Evolutionary conservation across 2,888 invertebrate genomes (phyloP).

Genomic region (Antheraea assamensis): DNA sequence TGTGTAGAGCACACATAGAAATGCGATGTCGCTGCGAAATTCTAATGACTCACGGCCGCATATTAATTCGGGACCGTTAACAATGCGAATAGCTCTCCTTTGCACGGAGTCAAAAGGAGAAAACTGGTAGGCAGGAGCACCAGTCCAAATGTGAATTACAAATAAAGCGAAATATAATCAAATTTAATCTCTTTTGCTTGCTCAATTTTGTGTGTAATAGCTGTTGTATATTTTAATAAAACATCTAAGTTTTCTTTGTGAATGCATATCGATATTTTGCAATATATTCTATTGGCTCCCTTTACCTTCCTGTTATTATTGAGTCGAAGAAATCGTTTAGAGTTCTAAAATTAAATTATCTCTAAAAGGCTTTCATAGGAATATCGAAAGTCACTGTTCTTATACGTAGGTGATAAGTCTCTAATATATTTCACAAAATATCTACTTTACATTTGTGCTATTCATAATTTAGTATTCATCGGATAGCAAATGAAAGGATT

Average conservation of each 20-base stretch:
- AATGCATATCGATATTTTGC: background rate
- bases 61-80: too few species aligned
- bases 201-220: background rate
- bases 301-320: background rate
- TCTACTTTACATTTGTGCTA: background rate
- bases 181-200: background rate
- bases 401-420: background rate
- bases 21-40: too few species aligned
- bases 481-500: background rate
- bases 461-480: background rate
- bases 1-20: too few species aligned
- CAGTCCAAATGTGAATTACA: background rate
- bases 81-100: too few species aligned
- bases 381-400: background rate
- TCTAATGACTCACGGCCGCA: too few species aligned
- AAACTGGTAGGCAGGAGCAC: too few species aligned
- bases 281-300: background rate
- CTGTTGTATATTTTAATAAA: background rate
- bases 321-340: constrained; percentile 9
- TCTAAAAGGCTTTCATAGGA: constrained; percentile 25
- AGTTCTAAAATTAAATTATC: constrained; percentile 17
- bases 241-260: background rate
- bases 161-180: background rate
- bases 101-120: too few species aligned
- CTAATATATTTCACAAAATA: background rate